phyloP scores from a whole-genome alignment of 2,113 vertebrate species.

The Erpornis zantholeuca region DNA sequence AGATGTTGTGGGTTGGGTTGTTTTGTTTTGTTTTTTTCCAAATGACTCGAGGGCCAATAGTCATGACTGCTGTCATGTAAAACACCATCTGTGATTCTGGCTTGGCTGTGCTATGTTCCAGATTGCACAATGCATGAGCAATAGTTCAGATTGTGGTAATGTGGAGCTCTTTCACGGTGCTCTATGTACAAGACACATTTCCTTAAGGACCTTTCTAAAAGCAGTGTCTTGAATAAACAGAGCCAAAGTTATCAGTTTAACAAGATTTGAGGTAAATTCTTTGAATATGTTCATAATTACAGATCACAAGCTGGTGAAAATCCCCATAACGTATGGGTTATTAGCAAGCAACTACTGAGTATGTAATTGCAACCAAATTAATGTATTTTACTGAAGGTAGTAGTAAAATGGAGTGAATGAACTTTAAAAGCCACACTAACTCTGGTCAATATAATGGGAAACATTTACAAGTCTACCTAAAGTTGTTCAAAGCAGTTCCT shows the following conservation, averaged over 20 bases:
- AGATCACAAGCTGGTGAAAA: neutral
- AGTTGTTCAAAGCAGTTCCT: neutral
- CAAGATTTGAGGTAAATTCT: neutral
- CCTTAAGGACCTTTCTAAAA: neutral
- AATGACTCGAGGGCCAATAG: constrained; percentile 36
- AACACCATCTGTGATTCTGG: constrained; percentile 60
- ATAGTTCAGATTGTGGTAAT: neutral
- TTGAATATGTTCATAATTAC: neutral
- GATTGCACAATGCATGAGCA: constrained; percentile 22
- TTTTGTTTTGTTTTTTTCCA: neutral
- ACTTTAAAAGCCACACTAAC: neutral
- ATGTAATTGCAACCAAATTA: neutral
- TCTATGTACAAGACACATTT: neutral
- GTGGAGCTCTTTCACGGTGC: neutral
- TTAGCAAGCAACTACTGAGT: neutral
- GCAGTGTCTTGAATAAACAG: neutral
- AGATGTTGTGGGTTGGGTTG: neutral
- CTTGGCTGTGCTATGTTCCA: constrained; percentile 16
- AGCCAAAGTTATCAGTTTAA: neutral
- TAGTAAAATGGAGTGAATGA: neutral
- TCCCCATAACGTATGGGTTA: neutral
- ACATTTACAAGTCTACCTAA: neutral
- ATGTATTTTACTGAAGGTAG: neutral
- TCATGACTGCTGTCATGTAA: constrained; percentile 42
- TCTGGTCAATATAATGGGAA: neutral